Evolutionary conservation across 2,888 invertebrate genomes (phyloP), one percentile per base, ranked within the genome.

Genomic region (Catonia carolina): DNA sequence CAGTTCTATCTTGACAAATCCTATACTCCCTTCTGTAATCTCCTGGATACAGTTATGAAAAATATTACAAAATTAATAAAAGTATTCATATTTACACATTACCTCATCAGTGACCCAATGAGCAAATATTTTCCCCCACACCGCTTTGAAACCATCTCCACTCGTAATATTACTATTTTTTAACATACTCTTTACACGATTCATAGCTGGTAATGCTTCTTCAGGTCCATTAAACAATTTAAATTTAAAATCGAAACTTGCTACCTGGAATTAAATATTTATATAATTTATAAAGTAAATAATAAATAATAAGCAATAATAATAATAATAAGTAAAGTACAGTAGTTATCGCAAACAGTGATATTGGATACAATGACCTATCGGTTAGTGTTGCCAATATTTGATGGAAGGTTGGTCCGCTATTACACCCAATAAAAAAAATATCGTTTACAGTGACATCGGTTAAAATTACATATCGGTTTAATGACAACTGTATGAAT

Each of bases 71-170:
- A 27, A 27, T 27, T 27, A 6, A 27, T 8, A 27, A 6, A 27
- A 27, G 8, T 6, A 27, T 6, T 27, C 27, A 27, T 6, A 27
- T 27, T 27, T 27, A 6, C 27, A n/a, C n/a, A n/a, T n/a, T n/a
- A 84, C 78, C 73, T 88, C 87, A 69, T 88, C 87, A 0, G 86
- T 86, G 39, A 83, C 82, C 87, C 88, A 88, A 62, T 82, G 80
- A 7, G 81, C 83, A 67, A 86, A 87, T 52, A 78, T 78, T 71
- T 82, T 82, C 8, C 84, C 82, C 86, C 86, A 87, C 1, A 82
- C 79, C 49, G 82, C 83, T 2, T 79, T 77, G 70, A 81, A 82
- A 27, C 77, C 77, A 63, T 82, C 78, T 1, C 80, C 81, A 3
- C 79, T 53, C 3, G 78, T 76, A 58, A 87, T 78, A 66, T 81